phyloP scores from a whole-genome alignment of 2,113 vertebrate species.

The Neogale vison region DNA sequence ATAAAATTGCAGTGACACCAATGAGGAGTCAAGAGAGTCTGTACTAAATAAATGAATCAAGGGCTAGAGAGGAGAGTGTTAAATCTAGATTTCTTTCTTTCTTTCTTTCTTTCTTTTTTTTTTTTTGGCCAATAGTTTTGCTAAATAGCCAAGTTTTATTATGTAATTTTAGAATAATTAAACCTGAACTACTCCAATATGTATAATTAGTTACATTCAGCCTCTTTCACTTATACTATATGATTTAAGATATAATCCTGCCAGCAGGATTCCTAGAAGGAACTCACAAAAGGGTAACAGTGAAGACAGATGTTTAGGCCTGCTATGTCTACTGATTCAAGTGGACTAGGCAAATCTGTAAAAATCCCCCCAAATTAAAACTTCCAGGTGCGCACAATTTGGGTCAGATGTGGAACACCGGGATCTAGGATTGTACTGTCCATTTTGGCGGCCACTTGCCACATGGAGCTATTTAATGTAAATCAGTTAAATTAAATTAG shows the following conservation, averaged over 20 bases:
- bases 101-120: too few species aligned
- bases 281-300: background rate
- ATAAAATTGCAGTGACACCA: background rate
- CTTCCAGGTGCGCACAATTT: background rate
- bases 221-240: background rate
- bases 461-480: background rate
- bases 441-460: background rate
- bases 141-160: background rate
- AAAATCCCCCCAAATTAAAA: background rate
- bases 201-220: background rate
- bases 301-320: background rate
- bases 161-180: background rate
- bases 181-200: background rate
- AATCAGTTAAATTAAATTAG: background rate
- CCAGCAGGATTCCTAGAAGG: background rate
- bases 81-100: background rate
- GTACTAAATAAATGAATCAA: background rate
- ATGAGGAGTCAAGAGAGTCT: background rate
- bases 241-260: constrained; percentile 29
- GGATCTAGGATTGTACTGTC: background rate
- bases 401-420: background rate
- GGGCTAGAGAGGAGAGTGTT: background rate
- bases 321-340: background rate
- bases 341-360: background rate
- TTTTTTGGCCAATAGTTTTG: background rate